Conservation (phyloP, 64 coral and sea anemone genomes). For the Stylophora pistillata region DNA sequence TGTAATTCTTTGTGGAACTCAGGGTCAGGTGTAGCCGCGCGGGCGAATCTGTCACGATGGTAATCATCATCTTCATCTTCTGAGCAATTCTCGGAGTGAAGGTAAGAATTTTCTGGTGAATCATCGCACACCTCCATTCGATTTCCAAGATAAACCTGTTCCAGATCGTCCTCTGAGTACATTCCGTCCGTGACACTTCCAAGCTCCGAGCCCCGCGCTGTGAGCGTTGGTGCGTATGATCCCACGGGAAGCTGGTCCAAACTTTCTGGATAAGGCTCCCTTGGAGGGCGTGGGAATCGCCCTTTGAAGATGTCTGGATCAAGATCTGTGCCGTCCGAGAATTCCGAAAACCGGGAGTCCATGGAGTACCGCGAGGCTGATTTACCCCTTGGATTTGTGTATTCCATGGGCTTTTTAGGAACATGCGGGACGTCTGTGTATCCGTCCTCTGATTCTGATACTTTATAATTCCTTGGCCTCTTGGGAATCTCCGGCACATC, state of each 20-base stretch:
- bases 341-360: conserved; percentile 80
- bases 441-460: conserved; percentile 86
- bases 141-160: conserved; percentile 88
- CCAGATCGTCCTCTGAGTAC: conserved; percentile 84
- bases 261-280: conserved; percentile 88
- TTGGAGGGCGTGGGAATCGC: conserved; percentile 77
- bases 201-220: conserved; percentile 68
- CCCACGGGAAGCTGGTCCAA: conserved; percentile 77
- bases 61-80: conserved; percentile 75
- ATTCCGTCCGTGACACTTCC: conserved; percentile 82
- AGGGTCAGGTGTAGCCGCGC: conserved; percentile 22
- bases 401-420: conserved; percentile 54
- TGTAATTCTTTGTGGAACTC: conserved; percentile 58
- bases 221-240: conserved; percentile 72
- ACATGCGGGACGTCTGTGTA: conserved; percentile 71
- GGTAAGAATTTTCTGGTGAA: conserved; percentile 88
- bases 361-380: conserved; percentile 75
- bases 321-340: conserved; percentile 78
- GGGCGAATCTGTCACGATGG: background rate
- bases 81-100: conserved; percentile 87
- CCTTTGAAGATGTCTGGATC: conserved; percentile 84
- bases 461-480: conserved; percentile 77
- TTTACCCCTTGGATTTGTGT: conserved; percentile 42
- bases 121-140: conserved; percentile 89
- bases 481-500: conserved; percentile 84